Evolutionary conservation across 2,113 vertebrate genomes (phyloP), one percentile per base, ranked within the genome.

Genomic region (Halichoerus grypus): DNA sequence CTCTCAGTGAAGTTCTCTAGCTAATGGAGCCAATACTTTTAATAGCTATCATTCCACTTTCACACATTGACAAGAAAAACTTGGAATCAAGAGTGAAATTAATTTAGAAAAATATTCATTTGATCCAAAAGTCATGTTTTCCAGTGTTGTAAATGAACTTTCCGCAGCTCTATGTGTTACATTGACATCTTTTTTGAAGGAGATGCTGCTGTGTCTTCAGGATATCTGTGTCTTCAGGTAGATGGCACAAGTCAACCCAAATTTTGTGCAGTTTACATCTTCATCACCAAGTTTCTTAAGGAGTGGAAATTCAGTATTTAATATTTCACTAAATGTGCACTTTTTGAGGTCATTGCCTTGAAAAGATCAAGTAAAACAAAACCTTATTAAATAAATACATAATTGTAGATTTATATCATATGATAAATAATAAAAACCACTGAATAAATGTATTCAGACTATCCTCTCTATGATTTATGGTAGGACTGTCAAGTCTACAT

Each of bases 311-410:
- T 53, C 15, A 24, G 1, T 57, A 42, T 61, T 92, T 69, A 90
- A 28, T 63, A 67, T 76, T 77, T 92, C 14, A 69, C 16, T 49
- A 79, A 76, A 46, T 4, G 0, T 15, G 8, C 11, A 39, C 21
- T 95, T 83, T 79, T 59, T 55, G 33, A 69, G 53, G 46, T 90
- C 8, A 26, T 16, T 88, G 49, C 1, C 55, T 91, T 85, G 59
- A 53, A 93, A 96, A 46, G 19, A 11, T 22, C 88, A 89, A 57
- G 91, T 39, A 88, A 96, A 88, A 53, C n/a, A 76, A 80, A 94
- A 5, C 6, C 18, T 36, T 55, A 65, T 33, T 67, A 69, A 86
- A 16, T 15, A 31, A 69, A 88, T 59, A 55, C 4, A 3, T 46
- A 82, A 46, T 39, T 49, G 21, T 67, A 71, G 59, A 88, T 85